Base-by-base conservation (phyloP, 1,140 invertebrate species). In the Neotoxoptera formosana region DNA sequence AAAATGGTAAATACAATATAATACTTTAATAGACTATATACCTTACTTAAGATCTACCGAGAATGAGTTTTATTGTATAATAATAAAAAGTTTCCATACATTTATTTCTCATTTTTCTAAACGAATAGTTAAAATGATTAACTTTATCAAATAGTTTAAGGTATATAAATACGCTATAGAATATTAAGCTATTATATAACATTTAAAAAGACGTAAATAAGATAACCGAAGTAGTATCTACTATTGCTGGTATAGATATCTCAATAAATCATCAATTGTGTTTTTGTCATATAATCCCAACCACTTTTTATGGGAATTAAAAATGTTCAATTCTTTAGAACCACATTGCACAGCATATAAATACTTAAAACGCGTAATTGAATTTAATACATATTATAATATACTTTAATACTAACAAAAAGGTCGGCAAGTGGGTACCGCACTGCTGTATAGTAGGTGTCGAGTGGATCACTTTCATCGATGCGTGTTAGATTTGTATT, bases 201-300 rank as follows among this genome's bases (percentile, higher is more conserved):
- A 76, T 76, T 76, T 76, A 76, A 76, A 76, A 76, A 76, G 60
- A 76, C 60, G 60, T 76, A 76, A 76, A 76, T 76, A 76, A 76
- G 60, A 76, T 76, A n/a, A 76, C 60, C n/a, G n/a, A 76, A 76
- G 60, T 76, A 76, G 14, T 76, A 76, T 1, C 30, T 30, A 30
- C 2, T 67, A 76, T 76, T 76, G n/a, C 4, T 76, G n/a, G 30
- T n/a, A 76, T 76, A 76, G n/a, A 76, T 76, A 76, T n/a, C n/a
- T 76, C 60, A 76, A 76, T 76, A 76, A 76, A 34, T 76, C 60
- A 76, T 76, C 60, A 76, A 76, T 76, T 76, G 60, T 76, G 60
- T 76, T 76, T 76, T 76, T 76, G 60, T 76, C 30, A 76, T 76
- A 76, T n/a, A 76, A n/a, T 76, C n/a, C 60, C 30, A 76, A 76